A percentile compares a stretch with the other conserved stretches of the same genome.
Conservation (phyloP, 23 tunicate species). For the Halocynthia roretzi region DNA sequence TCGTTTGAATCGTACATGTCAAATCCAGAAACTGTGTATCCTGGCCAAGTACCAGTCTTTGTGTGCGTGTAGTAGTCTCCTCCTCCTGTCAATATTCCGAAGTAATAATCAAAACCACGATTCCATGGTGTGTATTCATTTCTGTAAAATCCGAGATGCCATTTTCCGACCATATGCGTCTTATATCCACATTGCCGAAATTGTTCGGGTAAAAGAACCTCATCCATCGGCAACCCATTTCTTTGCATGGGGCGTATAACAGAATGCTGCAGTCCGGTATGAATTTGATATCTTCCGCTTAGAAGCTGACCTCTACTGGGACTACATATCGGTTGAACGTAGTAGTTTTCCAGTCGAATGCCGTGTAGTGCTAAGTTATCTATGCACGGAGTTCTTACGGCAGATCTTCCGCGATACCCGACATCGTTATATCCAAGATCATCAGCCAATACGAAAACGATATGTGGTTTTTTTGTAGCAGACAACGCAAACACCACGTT, state of each 20-base stretch:
- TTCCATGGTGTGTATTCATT: conserved; percentile 86
- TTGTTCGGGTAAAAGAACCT: conserved; percentile 63
- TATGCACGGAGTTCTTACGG: conserved; percentile 57
- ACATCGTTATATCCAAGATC: conserved; percentile 85
- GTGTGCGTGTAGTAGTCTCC: conserved; percentile 34
- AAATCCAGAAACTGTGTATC: conserved; percentile 37
- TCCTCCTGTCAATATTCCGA: conserved; percentile 55
- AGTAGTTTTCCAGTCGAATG: conserved; percentile 62
- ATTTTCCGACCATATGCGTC: conserved; percentile 86
- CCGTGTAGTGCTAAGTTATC: conserved; percentile 50
- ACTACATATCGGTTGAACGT: conserved; percentile 80
- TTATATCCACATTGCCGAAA: conserved; percentile 75
- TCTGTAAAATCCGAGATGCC: conserved; percentile 78
- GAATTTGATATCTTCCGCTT: conserved; percentile 81
- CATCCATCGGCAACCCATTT: conserved; percentile 57
- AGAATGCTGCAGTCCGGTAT: conserved; percentile 69
- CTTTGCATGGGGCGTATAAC: conserved; percentile 39
- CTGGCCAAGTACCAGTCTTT: neutral
- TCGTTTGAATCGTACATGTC: conserved; percentile 50
- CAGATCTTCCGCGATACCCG: conserved; percentile 57
- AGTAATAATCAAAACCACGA: conserved; percentile 73
- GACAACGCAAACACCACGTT: too few species aligned
- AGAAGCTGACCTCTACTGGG: conserved; percentile 65
- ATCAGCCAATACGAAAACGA: conserved; percentile 24
- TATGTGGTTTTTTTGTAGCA: neutral